A percentile compares a stretch with the other conserved stretches of the same genome.
These are phyloP conservation scores for Pelochelys cantorii DNA, from an alignment of 2,797 vertebrate species.

Conservation along the genomic window DNA sequence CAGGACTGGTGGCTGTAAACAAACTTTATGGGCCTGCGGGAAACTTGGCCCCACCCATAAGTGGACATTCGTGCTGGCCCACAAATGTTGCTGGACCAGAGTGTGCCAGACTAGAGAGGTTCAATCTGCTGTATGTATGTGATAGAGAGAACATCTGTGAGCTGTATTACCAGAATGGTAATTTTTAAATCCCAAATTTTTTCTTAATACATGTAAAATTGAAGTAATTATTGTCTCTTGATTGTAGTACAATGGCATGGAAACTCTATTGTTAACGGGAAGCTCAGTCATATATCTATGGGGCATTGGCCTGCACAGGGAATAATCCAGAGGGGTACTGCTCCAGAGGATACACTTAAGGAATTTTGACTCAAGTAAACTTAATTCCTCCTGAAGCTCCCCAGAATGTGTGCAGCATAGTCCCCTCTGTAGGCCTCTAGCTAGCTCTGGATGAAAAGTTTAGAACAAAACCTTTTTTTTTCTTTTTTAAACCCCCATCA, in stretches of 20 bases:
- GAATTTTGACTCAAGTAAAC: neutral
- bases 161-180: neutral
- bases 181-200: neutral
- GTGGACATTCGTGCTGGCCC: too few species aligned
- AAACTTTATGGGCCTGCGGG: too few species aligned
- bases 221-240: neutral
- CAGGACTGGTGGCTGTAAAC: too few species aligned
- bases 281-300: neutral
- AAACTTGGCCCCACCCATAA: too few species aligned
- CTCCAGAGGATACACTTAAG: neutral
- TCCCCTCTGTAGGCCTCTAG: neutral
- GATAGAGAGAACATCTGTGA: neutral
- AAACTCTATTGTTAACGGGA: neutral
- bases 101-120: too few species aligned
- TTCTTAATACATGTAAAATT: neutral
- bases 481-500: too few species aligned
- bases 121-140: fast-evolving
- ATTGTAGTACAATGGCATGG: neutral
- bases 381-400: neutral
- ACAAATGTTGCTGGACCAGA: too few species aligned
- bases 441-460: neutral
- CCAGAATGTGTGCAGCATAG: neutral
- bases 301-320: neutral
- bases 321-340: neutral
- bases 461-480: neutral